These are phyloP conservation scores for Burhinus oedicnemus DNA, from an alignment of 2,113 vertebrate genomes.

Conservation along the genomic window DNA sequence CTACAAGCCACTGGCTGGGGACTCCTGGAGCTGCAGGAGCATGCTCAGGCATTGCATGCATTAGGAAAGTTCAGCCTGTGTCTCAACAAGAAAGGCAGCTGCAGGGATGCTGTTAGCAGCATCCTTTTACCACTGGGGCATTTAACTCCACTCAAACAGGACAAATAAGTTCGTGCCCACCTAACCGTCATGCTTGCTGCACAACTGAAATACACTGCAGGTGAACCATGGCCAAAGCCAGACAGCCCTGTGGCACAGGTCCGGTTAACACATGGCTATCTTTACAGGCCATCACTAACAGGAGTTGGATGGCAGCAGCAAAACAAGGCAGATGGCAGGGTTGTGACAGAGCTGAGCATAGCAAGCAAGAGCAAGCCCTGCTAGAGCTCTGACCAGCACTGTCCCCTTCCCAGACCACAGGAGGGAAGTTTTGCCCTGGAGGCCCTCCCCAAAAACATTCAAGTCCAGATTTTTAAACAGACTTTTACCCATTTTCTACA, in stretches of 20 bases:
- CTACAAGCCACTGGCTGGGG: not conserved
- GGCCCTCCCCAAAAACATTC: not conserved
- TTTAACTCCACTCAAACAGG: not conserved
- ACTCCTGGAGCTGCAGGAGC: not conserved
- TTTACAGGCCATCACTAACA: rapidly evolving
- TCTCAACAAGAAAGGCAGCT: not conserved
- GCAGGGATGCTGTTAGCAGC: not conserved
- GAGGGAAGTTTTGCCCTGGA: not conserved
- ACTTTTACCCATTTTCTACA: not conserved
- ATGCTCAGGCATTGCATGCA: too few species aligned
- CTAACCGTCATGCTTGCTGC: not conserved
- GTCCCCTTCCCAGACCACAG: not conserved
- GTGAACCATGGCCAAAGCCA: not conserved
- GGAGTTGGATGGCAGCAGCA: not conserved
- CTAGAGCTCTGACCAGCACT: not conserved
- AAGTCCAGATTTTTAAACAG: not conserved
- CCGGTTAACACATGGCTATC: not conserved
- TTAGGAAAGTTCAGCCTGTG: not conserved
- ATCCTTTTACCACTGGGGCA: not conserved
- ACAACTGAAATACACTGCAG: not conserved
- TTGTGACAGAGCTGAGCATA: not conserved
- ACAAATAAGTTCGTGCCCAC: not conserved
- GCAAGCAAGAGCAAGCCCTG: not conserved
- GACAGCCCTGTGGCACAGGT: not conserved
- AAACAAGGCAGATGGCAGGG: not conserved